These are phyloP conservation scores for Marronus borbonicus DNA, from an alignment of 2,888 invertebrate genomes.

Conservation along the genomic window DNA sequence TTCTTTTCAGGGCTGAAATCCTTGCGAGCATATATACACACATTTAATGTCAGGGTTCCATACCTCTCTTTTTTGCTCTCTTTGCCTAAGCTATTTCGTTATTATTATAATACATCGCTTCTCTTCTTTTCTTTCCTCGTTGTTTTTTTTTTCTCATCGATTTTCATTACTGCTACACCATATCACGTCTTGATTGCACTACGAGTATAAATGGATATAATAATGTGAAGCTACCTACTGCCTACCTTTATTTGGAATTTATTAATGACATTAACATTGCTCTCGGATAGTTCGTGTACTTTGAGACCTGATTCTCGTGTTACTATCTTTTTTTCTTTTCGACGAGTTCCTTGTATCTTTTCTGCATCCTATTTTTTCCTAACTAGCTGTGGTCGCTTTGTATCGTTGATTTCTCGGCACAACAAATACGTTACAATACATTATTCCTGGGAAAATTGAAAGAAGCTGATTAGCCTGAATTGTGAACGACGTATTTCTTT, in stretches of 20 bases:
- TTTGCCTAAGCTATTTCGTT: constrained; percentile 28
- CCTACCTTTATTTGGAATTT: constrained; percentile 47
- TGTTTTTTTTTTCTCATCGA: constrained; percentile 26
- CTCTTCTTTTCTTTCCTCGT: constrained; percentile 15
- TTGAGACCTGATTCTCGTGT: constrained; percentile 34
- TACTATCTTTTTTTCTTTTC: neutral
- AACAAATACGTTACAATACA: constrained; percentile 3
- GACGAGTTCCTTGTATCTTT: constrained; percentile 29
- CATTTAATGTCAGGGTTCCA: constrained; percentile 53
- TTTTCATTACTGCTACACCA: constrained; percentile 36
- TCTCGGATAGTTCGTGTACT: constrained; percentile 42
- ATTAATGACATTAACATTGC: constrained; percentile 48
- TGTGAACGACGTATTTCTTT: too few species aligned
- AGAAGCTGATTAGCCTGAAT: neutral
- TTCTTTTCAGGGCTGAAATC: constrained; percentile 50
- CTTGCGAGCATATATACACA: constrained; percentile 42
- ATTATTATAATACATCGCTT: constrained; percentile 34
- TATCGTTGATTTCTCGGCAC: constrained; percentile 25
- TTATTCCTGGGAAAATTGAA: neutral
- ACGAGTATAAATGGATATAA: constrained; percentile 43
- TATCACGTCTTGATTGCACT: constrained; percentile 53
- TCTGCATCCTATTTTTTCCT: constrained; percentile 12
- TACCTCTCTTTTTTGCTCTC: constrained; percentile 19
- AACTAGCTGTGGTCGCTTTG: constrained; percentile 28
- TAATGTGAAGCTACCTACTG: constrained; percentile 43